Evolutionary conservation across 2,888 invertebrate species (phyloP).

Genomic region (Mesochorus sp.): DNA sequence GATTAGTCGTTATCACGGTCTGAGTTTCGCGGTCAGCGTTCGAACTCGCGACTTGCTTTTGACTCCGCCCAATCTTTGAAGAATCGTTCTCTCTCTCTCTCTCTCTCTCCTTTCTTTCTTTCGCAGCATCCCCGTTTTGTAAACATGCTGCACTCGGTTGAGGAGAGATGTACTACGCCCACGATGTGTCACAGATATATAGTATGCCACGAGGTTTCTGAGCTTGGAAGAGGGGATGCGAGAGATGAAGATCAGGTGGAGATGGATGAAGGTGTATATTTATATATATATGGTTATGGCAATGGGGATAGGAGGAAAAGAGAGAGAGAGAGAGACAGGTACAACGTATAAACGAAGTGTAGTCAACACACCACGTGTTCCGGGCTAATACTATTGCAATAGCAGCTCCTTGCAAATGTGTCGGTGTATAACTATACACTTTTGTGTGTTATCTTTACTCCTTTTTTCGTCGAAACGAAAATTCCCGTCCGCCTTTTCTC

Average conservation of each 20-base stretch:
- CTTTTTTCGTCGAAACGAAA: background rate
- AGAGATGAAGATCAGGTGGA: constrained; percentile 10
- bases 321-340: background rate
- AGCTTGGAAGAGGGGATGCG: background rate
- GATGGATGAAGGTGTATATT: constrained; percentile 4
- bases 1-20: constrained; percentile 50
- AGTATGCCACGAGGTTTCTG: constrained; percentile 78
- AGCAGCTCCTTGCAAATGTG: background rate
- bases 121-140: constrained; percentile 41
- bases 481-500: no score
- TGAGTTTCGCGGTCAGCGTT: constrained; percentile 43
- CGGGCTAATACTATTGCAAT: background rate
- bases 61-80: constrained; percentile 63
- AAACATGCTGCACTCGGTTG: constrained; percentile 34
- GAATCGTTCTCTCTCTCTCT: background rate
- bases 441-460: background rate
- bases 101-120: background rate
- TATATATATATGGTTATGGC: no score
- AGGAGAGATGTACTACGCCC: constrained; percentile 76
- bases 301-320: background rate
- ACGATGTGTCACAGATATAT: constrained; percentile 80
- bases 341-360: background rate
- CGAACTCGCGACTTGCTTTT: constrained; percentile 21
- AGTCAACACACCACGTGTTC: constrained; percentile 29
- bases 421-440: background rate